phyloP scores from a whole-genome alignment of 2,797 vertebrate species.

The Rhinogobio ventralis region DNA sequence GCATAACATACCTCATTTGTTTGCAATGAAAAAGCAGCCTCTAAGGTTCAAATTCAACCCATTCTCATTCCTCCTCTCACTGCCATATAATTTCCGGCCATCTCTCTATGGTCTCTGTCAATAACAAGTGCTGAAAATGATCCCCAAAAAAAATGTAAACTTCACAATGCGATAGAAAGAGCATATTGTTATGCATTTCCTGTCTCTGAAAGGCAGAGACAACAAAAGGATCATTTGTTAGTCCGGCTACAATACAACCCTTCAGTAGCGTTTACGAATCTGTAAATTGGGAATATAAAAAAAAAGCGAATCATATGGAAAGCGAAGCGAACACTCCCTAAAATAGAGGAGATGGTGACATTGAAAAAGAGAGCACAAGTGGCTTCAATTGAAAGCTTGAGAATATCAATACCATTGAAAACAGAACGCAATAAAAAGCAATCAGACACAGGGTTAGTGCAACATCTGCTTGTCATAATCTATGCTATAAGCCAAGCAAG shows the following conservation, averaged over 20 bases:
- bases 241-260: constrained; percentile 22
- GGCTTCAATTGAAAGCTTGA: constrained; percentile 52
- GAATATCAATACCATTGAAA: constrained; percentile 60
- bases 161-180: constrained; percentile 19
- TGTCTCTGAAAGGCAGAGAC: constrained; percentile 11
- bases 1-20: constrained; percentile 15
- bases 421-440: constrained; percentile 65
- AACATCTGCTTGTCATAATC: constrained; percentile 73
- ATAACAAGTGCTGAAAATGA: constrained; percentile 16
- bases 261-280: constrained; percentile 32
- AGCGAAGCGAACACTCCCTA: background rate
- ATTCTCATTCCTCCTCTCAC: background rate
- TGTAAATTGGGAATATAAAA: constrained; percentile 20
- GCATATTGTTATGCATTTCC: constrained; percentile 17
- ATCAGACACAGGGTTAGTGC: constrained; percentile 68
- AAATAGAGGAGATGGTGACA: constrained; percentile 11
- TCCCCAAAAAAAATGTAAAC: background rate
- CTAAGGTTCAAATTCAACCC: background rate
- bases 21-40: background rate
- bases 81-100: background rate
- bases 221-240: constrained; percentile 34
- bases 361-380: constrained; percentile 57
- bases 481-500: constrained; percentile 60
- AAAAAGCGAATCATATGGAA: background rate
- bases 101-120: background rate